These are phyloP conservation scores for Branchipolynoe longqiensis DNA, from an alignment of 2,888 invertebrate species.

Conservation along the genomic window DNA sequence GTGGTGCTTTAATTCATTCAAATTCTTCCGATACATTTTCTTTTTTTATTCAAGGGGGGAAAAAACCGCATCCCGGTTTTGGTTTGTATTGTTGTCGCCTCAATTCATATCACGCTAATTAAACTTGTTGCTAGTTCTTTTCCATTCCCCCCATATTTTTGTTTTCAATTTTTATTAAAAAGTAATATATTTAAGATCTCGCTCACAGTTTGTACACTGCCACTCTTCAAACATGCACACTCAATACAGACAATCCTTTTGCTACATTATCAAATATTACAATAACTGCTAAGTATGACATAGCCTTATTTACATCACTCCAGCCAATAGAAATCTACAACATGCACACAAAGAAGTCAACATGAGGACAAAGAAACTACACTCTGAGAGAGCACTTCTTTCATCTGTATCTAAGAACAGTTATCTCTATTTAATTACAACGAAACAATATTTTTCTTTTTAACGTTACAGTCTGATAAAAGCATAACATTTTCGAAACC, in stretches of 20 bases:
- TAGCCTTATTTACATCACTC: constrained; percentile 13
- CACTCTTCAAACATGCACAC: background rate
- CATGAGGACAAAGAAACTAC: background rate
- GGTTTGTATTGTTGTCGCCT: too few species aligned
- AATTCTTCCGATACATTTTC: too few species aligned
- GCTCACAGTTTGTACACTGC: constrained; percentile 1
- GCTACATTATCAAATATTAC: constrained; percentile 23
- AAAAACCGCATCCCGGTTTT: too few species aligned
- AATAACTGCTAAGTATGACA: constrained; percentile 39
- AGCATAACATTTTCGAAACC: too few species aligned
- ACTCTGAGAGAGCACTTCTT: background rate
- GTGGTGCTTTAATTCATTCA: too few species aligned
- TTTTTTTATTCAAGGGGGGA: too few species aligned
- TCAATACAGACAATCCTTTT: background rate
- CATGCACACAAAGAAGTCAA: constrained; percentile 15
- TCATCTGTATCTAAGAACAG: constrained; percentile 2
- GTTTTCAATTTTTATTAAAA: constrained; percentile 10
- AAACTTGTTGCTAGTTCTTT: too few species aligned
- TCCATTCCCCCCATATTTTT: too few species aligned
- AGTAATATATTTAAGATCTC: constrained; percentile 8
- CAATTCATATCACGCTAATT: too few species aligned
- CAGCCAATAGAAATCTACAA: constrained; percentile 24
- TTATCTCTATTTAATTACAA: too few species aligned
- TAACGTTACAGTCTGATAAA: too few species aligned
- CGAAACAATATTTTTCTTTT: too few species aligned